These are phyloP conservation scores for Eupithecia centaureata DNA, from an alignment of 2,888 invertebrate species.

Conservation along the genomic window DNA sequence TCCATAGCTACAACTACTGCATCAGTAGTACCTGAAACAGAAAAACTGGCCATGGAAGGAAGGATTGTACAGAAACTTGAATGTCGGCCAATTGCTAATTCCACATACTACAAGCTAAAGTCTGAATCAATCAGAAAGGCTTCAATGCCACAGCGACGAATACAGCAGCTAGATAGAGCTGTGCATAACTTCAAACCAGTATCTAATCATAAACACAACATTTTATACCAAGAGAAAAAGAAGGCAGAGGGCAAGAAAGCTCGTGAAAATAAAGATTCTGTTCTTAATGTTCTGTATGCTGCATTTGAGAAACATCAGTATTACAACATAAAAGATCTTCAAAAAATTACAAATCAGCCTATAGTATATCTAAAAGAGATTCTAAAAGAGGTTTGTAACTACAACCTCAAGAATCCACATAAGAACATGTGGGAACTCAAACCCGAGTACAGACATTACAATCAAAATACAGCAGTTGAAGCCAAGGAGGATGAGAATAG, in stretches of 20 bases:
- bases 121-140: conserved; percentile 93
- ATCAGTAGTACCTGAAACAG: conserved; percentile 89
- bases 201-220: conserved; percentile 95
- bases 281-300: conserved; percentile 97
- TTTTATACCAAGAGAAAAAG: conserved; percentile 94
- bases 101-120: conserved; percentile 95
- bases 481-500: conserved; percentile 85
- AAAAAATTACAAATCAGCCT: conserved; percentile 95
- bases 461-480: conserved; percentile 87
- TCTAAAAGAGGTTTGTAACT: conserved; percentile 98
- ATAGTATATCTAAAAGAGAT: conserved; percentile 99
- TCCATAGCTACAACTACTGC: conserved; percentile 85
- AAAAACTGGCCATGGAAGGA: conserved; percentile 95
- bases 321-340: conserved; percentile 97
- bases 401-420: conserved; percentile 98
- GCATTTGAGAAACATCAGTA: conserved; percentile 99
- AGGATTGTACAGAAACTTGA: conserved; percentile 98
- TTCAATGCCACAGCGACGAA: conserved; percentile 93
- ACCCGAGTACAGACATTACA: conserved; percentile 99
- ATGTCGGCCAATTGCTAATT: conserved; percentile 95
- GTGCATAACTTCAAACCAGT: conserved; percentile 97
- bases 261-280: conserved; percentile 97
- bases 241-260: conserved; percentile 98
- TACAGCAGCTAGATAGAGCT: conserved; percentile 93
- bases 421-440: conserved; percentile 99